These are phyloP conservation scores for Brachionus sp. DNA, from an alignment of 1,140 invertebrate genomes.

Conservation along the genomic window DNA sequence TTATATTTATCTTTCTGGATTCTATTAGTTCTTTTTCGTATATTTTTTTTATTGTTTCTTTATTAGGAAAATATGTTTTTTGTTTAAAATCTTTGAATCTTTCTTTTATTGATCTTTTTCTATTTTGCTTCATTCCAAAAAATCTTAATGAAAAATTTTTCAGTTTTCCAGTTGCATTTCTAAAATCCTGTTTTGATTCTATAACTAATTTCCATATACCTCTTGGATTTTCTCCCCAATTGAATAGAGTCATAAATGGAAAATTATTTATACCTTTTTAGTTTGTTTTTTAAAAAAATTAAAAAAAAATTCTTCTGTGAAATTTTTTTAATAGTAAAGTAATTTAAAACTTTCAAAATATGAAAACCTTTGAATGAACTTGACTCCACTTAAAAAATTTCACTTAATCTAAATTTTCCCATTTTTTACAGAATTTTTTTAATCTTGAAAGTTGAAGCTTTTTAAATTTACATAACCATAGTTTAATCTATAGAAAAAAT, in stretches of 20 bases:
- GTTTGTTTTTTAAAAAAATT: neutral
- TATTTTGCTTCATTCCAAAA: neutral
- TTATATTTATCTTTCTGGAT: neutral
- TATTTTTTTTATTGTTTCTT: neutral
- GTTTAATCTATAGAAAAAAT: no score
- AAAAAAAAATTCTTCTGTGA: neutral
- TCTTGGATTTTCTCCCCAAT: conserved; percentile 78
- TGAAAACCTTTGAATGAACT: no score
- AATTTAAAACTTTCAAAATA: no score
- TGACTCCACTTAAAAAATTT: no score
- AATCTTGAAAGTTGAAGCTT: neutral
- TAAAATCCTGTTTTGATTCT: neutral
- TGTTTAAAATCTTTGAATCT: neutral
- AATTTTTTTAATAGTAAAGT: neutral
- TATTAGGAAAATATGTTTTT: neutral
- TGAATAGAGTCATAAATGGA: conserved; percentile 83
- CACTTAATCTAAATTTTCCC: no score
- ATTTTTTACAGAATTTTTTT: neutral
- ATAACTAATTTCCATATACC: conserved; percentile 69
- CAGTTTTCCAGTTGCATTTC: neutral
- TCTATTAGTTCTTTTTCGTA: conserved; percentile 34
- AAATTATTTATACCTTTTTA: conserved; percentile 64
- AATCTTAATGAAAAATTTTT: conserved; percentile 5
- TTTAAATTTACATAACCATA: neutral
- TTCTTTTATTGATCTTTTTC: neutral